Evolutionary conservation across 1,140 invertebrate species (phyloP), one percentile per base, ranked within the genome.

Genomic region (Kradibia gibbosae): DNA sequence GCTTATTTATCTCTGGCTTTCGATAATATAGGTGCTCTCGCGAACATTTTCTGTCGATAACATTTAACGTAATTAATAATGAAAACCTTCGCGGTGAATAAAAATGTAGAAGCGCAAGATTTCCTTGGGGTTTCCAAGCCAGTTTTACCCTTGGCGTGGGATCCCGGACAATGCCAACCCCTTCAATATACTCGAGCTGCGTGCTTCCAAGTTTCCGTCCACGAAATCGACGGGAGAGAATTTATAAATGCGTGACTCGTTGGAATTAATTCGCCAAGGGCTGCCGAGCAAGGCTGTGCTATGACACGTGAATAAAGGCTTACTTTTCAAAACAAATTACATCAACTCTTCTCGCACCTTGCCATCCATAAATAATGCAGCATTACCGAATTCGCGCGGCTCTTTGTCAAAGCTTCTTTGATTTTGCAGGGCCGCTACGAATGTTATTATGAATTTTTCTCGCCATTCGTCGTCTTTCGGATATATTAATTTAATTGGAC

Each of bases 31-130:
- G 10, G 1, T 3, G 17, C 36, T 67, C 11, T 67, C 20, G 3
- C 65, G 22, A 4, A 0, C 17, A 31, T 31, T 42, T 48, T 48
- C 48, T 25, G 13, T 45, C 70, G 42, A 48, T 31, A 17, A 28
- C 17, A 48, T 48, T 48, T 28, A 17, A 28, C 70, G 34, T 48
- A 48, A 71, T 71, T 71, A 71, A 71, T 71, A 28, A 48, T 70
- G 39, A 42, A 67, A 70, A 42, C 10, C 11, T 20, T 39, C 0
- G 3, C 22, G 67, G 70, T 17, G 50, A 57, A 17, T n/a, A 28
- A 15, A 55, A 53, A 15, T 7, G 36, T 7, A 17, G 28, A 53
- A 36, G 71, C 71, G 17, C 10, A 48, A 60, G 73, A 75, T 73
- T 73, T 73, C 71, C 48, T 73, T 22, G 71, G 28, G 48, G 48